Conservation (phyloP, 2,797 vertebrate genomes). For the Gymnoscopelus braueri region DNA sequence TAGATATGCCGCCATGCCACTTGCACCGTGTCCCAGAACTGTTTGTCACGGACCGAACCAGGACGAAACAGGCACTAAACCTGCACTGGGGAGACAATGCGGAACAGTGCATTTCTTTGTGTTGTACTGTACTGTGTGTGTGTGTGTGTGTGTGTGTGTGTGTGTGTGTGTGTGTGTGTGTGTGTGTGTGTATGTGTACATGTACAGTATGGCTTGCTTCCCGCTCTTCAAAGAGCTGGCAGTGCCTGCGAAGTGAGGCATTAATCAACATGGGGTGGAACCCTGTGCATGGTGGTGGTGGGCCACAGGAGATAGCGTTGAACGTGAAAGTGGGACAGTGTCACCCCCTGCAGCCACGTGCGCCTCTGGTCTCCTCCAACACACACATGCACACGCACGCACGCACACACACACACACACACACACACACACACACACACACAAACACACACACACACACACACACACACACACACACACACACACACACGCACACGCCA, state of each 20-base stretch:
- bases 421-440: no score
- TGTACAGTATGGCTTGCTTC: no score
- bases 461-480: not conserved
- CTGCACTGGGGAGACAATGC: not conserved
- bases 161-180: no score
- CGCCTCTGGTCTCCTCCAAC: constrained; percentile 62
- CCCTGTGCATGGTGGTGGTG: constrained; percentile 47
- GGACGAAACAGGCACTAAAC: constrained; percentile 56
- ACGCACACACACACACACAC: no score
- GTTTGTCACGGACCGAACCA: constrained; percentile 44
- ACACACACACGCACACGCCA: constrained; percentile 12
- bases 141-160: no score
- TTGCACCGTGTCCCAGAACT: constrained; percentile 48
- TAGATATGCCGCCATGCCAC: constrained; percentile 42
- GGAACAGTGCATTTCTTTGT: no score
- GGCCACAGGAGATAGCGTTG: constrained; percentile 72
- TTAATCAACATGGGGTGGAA: constrained; percentile 74
- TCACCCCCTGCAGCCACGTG: constrained; percentile 72
- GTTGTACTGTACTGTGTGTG: no score
- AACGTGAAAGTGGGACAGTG: constrained; percentile 75
- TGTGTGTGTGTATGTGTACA: no score
- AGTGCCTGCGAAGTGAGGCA: constrained; percentile 64
- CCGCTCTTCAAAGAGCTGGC: constrained; percentile 64
- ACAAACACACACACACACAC: no score
- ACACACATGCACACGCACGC: constrained; percentile 26